Percentiles rank a stretch among this genome's conserved stretches.
Conservation (phyloP, 92 coral and sea anemone genomes). For the Blastomussa wellsi region DNA sequence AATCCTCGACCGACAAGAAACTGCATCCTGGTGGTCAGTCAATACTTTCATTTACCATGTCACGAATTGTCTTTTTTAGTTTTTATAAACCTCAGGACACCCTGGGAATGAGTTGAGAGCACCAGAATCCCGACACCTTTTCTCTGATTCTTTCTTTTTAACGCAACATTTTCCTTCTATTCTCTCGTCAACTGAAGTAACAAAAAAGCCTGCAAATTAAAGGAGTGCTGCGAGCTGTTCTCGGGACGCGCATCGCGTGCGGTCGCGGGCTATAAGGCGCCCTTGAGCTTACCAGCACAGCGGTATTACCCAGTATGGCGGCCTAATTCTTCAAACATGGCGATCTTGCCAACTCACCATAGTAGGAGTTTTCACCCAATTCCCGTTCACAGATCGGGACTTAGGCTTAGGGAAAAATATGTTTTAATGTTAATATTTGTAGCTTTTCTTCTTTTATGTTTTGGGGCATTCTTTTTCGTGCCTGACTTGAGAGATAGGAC, state of each 20-base stretch:
- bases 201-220: no score
- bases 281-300: neutral
- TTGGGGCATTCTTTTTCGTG: constrained; percentile 98
- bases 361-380: constrained; percentile 70
- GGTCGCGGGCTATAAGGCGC: no score
- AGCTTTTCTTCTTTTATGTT: constrained; percentile 89
- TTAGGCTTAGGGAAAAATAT: constrained; percentile 95
- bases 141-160: no score
- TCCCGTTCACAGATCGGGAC: constrained; percentile 83
- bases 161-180: no score
- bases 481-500: constrained; percentile 87
- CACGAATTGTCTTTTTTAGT: neutral
- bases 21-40: neutral
- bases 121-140: no score
- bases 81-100: no score
- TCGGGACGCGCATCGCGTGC: no score
- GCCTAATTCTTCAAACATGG: constrained; percentile 60
- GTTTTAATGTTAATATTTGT: constrained; percentile 88
- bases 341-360: constrained; percentile 98
- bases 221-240: no score
- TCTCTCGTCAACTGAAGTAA: no score
- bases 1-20: neutral
- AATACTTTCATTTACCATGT: neutral
- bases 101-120: no score
- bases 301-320: constrained; percentile 46